These are phyloP conservation scores for Suricata suricatta DNA, from an alignment of 2,113 vertebrate genomes.

Conservation along the genomic window DNA sequence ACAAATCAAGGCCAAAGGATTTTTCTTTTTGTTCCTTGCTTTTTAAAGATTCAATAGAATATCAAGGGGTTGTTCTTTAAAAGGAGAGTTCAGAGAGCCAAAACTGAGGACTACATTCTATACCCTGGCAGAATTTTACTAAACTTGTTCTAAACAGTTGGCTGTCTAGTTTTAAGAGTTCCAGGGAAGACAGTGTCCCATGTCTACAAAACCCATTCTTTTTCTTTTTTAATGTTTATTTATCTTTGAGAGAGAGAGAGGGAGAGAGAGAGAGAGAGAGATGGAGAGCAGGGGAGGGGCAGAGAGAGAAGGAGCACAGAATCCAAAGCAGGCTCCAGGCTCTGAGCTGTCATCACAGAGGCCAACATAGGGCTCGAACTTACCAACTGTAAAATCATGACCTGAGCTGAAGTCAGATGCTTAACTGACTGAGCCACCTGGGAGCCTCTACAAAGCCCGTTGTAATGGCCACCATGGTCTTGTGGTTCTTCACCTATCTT, in stretches of 20 bases:
- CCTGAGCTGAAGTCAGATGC: too few species aligned
- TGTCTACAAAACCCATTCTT: not conserved
- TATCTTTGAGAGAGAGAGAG: too few species aligned
- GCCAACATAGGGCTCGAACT: too few species aligned
- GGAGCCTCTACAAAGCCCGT: not conserved
- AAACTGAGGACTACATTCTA: constrained; percentile 22
- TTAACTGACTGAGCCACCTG: too few species aligned
- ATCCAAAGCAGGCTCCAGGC: too few species aligned
- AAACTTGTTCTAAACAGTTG: constrained; percentile 66
- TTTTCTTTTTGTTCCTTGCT: not conserved
- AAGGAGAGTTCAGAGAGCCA: constrained; percentile 31
- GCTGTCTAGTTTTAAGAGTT: constrained; percentile 66
- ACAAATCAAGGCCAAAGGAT: not conserved
- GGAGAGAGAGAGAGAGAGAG: too few species aligned
- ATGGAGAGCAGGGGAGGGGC: too few species aligned
- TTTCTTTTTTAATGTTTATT: too few species aligned
- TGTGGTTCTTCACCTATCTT: not conserved
- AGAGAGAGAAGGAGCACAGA: too few species aligned
- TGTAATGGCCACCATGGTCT: not conserved
- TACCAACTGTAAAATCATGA: too few species aligned
- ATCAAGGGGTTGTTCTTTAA: not conserved
- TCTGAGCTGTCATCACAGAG: too few species aligned
- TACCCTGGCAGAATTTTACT: constrained; percentile 47
- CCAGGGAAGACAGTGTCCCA: not conserved
- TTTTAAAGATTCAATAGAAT: not conserved